Evolutionary conservation across 1,140 invertebrate species (phyloP), one percentile per base, ranked within the genome.

Genomic region (Anoplophora glabripennis): DNA sequence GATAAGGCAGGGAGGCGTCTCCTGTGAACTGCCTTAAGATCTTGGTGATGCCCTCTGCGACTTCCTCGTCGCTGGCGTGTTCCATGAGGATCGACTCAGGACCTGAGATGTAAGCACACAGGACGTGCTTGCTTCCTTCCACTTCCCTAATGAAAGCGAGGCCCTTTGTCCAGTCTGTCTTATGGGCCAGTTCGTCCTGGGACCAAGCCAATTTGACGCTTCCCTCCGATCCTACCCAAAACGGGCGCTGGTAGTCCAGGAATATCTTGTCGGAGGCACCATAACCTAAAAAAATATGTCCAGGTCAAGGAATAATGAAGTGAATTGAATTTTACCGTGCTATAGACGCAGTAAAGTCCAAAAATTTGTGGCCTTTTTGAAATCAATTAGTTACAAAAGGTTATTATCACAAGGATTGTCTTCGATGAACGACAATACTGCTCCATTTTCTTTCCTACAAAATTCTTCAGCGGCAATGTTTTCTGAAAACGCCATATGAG

Each of bases 221-320:
- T 3, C 81, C 81, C 62, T 84, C 81, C 28, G 77, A 76, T 80
- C 82, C 85, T 0, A 86, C 82, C 84, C 88, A 89, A 70, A 91
- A 89, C 0, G 88, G 87, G 54, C 83, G 81, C 9, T 86, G 82
- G 73, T 92, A 95, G 69, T 90, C 85, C 1, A 94, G 74, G 74
- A 90, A 93, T 42, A 94, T 82, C 77, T 93, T 94, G 59, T 92
- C 83, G 9, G 90, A 86, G 48, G 82, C 78, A 7, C 86, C 87
- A 61, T 80, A 92, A 5, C 89, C 90, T 92, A 71, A 70, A 44
- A 10, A 33, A 57, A 35, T 17, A 36, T 21, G 12, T 14, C 10
- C n/a, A 21, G 5, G 21, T 28, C 21, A 28, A 28, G 21, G 21
- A 28, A 28, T 28, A 28, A 28, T 28, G 3, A 28, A 3, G 21